Percentiles rank a stretch among this genome's conserved stretches.
Conservation (phyloP, 92 coral and sea anemone genomes). For the Epizoanthus scotinus region DNA sequence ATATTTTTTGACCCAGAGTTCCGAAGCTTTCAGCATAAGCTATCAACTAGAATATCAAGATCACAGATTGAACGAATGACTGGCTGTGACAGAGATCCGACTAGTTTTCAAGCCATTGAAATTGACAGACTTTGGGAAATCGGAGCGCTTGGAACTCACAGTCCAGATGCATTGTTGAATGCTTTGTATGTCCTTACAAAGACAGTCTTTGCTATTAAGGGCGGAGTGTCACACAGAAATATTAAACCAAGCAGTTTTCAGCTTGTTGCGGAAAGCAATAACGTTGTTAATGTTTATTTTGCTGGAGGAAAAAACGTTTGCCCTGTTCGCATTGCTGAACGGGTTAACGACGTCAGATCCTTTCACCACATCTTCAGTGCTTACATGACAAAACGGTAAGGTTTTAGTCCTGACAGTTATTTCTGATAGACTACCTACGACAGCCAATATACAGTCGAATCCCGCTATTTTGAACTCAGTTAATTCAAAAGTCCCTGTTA, state of each 20-base stretch:
- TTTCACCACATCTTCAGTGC: neutral
- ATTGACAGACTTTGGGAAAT: conserved; percentile 16
- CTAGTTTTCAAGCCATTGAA: conserved; percentile 12
- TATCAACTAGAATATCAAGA: neutral
- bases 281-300: neutral
- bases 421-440: no score
- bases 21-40: conserved; percentile 6
- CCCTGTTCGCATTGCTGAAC: conserved; percentile 5
- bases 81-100: neutral
- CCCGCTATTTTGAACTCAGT: no score
- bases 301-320: conserved; percentile 1
- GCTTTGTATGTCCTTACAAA: conserved; percentile 16
- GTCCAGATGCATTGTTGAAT: conserved; percentile 10
- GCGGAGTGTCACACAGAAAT: conserved; percentile 1
- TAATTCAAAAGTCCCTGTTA: no score
- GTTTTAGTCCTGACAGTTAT: neutral
- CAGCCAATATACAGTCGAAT: no score
- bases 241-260: conserved; percentile 9
- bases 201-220: neutral
- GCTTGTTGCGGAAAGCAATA: neutral
- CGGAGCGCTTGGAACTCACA: conserved; percentile 1
- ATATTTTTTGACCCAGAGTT: conserved; percentile 19
- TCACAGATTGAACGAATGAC: neutral
- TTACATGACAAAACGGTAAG: conserved; percentile 16
- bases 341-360: neutral